Evolutionary conservation across 1,140 invertebrate genomes (phyloP), one percentile per base, ranked within the genome.

Genomic region (Coelopa frigida): DNA sequence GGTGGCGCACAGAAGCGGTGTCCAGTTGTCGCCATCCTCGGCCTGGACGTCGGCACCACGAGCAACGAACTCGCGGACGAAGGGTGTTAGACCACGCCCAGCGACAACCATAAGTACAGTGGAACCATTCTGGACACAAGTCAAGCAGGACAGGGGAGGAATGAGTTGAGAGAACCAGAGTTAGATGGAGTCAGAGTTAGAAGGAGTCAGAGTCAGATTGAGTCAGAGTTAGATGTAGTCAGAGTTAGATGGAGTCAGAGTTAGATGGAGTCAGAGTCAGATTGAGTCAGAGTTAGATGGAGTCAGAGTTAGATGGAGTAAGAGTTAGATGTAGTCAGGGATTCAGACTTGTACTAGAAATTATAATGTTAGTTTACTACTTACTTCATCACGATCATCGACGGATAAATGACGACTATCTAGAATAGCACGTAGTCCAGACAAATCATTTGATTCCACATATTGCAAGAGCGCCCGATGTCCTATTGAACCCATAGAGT

Each of bases 1-100:
- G 0, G 93, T 79, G 10, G 94, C 92, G 71, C 88, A 89, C 33
- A 94, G 72, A 29, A 98, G 70, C 4, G 93, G 80, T 22, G 87
- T 89, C 94, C 94, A 98, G 53, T 89, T 88, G 67, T 98, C 94
- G 76, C 80, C 78, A 70, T 96, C 93, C 57, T 89, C 85, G n/a
- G 83, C 83, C 68, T 91, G 87, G 11, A 89, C 81, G 70, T 96
- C 91, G 7, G 92, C 89, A 27, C 87, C 87, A 60, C 90, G 82
- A 36, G 83, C 80, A 40, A 96, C 72, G 20, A 96, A 76, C 62
- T 90, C 80, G 23, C 83, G 76, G 23, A 91, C 88, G 72, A 94
- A 88, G 18, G 80, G 78, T 17, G 82, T 67, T 47, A 89, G 83
- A 22, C 91, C 91, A 57, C 82, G 82, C 52, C 83, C 77, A 37